Evolutionary conservation across 1,140 invertebrate species (phyloP).

Genomic region (Apis laboriosa): DNA sequence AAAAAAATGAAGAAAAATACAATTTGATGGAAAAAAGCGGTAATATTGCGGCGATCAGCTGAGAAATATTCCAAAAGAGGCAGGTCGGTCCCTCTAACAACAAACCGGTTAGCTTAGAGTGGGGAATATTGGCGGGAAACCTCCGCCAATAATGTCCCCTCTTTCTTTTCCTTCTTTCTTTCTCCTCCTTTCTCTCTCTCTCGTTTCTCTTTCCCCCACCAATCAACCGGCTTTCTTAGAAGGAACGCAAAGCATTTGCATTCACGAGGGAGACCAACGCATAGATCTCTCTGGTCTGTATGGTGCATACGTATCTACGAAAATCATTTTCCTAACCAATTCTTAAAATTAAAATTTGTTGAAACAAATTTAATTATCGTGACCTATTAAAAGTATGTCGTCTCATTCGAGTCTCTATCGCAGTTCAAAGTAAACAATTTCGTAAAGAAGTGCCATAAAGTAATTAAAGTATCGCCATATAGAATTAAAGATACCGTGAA

Average conservation of each 20-base stretch:
- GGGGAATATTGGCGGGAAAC: conserved; percentile 61
- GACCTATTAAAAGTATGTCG: not conserved
- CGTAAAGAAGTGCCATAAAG: too few relatives aligned
- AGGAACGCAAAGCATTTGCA: conserved; percentile 56
- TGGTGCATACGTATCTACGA: not conserved
- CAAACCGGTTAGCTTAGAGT: conserved; percentile 57
- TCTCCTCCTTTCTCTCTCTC: not conserved
- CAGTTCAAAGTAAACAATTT: too few relatives aligned
- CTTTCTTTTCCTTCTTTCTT: not conserved
- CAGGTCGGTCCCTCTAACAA: not conserved
- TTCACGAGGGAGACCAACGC: conserved; percentile 50
- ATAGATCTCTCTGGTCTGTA: conserved; percentile 36
- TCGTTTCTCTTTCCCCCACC: not conserved
- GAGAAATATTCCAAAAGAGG: conserved; percentile 35
- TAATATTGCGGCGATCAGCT: conserved; percentile 53
- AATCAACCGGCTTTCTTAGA: conserved; percentile 51
- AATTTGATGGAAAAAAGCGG: not conserved
- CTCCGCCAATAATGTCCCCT: conserved; percentile 34
- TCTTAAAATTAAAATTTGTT: not conserved
- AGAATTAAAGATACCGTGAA: too few relatives aligned
- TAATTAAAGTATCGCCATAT: too few relatives aligned
- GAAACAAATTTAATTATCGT: not conserved
- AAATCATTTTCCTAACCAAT: not conserved
- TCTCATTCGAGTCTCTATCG: not conserved
- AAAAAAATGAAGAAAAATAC: not conserved